Evolutionary conservation across 1,140 invertebrate species (phyloP).

Genomic region (Drosophila elegans): DNA sequence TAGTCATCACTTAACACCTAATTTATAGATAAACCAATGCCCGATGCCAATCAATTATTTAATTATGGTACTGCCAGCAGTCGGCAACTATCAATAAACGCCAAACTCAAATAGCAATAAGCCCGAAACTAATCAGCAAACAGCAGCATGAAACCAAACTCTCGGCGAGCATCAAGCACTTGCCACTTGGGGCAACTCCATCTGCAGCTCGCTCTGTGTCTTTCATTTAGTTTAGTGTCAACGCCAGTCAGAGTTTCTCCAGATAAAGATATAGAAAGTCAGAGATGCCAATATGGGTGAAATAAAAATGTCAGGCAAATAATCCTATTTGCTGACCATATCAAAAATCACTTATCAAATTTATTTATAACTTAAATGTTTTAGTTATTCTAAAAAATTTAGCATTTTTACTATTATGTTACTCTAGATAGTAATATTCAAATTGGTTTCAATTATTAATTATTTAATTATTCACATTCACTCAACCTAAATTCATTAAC

Average conservation of each 20-base stretch:
- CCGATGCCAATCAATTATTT: conserved; percentile 61
- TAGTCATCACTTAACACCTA: conserved; percentile 35
- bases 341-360: not conserved
- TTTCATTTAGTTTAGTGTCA: conserved; percentile 53
- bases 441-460: no score
- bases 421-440: no score
- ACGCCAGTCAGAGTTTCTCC: conserved; percentile 51
- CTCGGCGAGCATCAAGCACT: conserved; percentile 58
- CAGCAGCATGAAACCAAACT: conserved; percentile 29
- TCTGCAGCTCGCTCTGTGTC: conserved; percentile 7
- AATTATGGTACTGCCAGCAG: conserved; percentile 41
- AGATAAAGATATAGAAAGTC: not conserved
- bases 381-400: no score
- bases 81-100: conserved; percentile 62
- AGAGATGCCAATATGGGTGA: conserved; percentile 11
- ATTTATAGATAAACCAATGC: conserved; percentile 56
- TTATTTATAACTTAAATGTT: no score
- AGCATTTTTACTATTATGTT: no score
- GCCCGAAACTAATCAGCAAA: conserved; percentile 77
- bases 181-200: conserved; percentile 44
- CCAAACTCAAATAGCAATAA: conserved; percentile 68
- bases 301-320: no score
- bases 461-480: no score
- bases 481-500: no score
- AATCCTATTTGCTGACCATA: not conserved